phyloP scores from a whole-genome alignment of 2,888 invertebrate species.

The Papilio protenor region DNA sequence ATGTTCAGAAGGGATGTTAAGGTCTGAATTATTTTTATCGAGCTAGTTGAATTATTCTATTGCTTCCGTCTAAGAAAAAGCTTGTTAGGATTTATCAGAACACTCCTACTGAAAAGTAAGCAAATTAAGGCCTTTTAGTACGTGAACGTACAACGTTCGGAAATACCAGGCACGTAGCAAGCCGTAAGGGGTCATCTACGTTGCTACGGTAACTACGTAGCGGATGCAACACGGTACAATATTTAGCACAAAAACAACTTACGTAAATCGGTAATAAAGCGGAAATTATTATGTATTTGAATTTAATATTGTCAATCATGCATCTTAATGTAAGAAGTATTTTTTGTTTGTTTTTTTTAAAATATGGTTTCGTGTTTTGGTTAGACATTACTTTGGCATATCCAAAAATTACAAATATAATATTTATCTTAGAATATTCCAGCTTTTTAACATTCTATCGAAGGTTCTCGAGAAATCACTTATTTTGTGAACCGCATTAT shows the following conservation, averaged over 20 bases:
- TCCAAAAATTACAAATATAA: background rate
- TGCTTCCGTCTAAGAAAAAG: no score
- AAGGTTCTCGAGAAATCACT: background rate
- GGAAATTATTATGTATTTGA: background rate
- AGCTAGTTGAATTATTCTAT: no score
- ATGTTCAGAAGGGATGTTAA: no score
- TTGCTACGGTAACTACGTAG: constrained; percentile 46
- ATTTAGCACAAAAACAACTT: constrained; percentile 16
- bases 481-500: constrained; percentile 2
- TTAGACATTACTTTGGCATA: background rate
- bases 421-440: background rate
- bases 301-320: background rate
- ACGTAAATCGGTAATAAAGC: background rate
- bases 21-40: no score
- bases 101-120: constrained; percentile 13
- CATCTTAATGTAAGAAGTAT: background rate
- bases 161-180: constrained; percentile 62
- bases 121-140: constrained; percentile 76
- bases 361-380: background rate
- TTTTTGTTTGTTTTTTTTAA: background rate
- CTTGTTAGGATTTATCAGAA: no score
- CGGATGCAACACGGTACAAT: constrained; percentile 44
- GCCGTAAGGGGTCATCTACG: constrained; percentile 61
- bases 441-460: background rate
- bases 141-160: constrained; percentile 63